Base-by-base conservation (phyloP, 2,888 invertebrate genomes). In the Rotaria sp. region DNA sequence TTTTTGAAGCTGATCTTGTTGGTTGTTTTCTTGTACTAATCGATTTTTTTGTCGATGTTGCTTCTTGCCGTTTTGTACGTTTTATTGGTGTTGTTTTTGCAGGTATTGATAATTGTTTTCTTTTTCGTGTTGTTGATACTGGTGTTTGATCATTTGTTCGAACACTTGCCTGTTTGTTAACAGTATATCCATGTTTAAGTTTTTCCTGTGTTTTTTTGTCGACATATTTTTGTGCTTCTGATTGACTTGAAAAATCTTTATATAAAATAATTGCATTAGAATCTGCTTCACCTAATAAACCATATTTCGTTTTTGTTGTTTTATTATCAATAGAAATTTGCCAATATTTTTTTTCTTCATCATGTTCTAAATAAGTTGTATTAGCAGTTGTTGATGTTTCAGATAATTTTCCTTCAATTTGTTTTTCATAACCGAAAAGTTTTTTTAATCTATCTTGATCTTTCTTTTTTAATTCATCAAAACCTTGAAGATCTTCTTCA, bases 251-350 rank as follows among this genome's bases (percentile, higher is more conserved):
- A 38, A 74, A 74, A 35, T 74, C 74, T 74, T 74, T 74, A 74
- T 35, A 35, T 38, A 74, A 24, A 74, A 74, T 74, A 38, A 74
- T 74, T 11, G 74, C 74, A 30, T 74, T 21, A 1, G 74, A 74
- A 38, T 74, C 74, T 2, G 30, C 18, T 74, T 30, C 74, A 21
- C 21, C 13, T 38, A 74, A 38, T 74, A 74, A 35, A 74, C 74
- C 74, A 38, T 74, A 74, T 74, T 74, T 74, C 0, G 74, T 74
- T 74, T 74, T 74, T 38, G 74, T 74, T 74, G 74, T 21, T 38
- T 38, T 74, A 24, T 74, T 74, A 35, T 74, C 74, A 38, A 38
- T 38, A 35, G 74, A 35, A 21, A 74, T 74, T 74, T 74, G 74
- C 74, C 74, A 74, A 74, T 15, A 74, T 74, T 74, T 74, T 30